phyloP scores from a whole-genome alignment of 2,888 invertebrate genomes.

The Microctonus hyperodae region DNA sequence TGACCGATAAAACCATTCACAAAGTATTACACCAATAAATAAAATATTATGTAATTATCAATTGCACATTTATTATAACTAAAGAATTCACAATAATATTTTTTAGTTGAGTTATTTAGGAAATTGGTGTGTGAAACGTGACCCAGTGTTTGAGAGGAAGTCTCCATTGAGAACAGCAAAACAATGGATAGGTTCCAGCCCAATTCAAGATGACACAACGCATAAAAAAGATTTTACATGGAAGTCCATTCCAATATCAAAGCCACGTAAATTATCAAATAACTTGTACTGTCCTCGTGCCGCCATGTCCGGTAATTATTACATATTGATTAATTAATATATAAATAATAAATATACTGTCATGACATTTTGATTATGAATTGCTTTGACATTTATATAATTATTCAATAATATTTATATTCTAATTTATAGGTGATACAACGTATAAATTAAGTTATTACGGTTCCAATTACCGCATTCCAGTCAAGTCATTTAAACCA shows the following conservation, averaged over 20 bases:
- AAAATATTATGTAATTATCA: not conserved
- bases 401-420: not conserved
- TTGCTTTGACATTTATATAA: not conserved
- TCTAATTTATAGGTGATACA: slow-evolving; percentile 65
- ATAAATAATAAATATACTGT: not conserved
- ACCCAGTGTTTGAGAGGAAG: slow-evolving; percentile 43
- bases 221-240: slow-evolving; percentile 74
- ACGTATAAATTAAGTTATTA: slow-evolving; percentile 72
- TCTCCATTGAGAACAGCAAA: slow-evolving; percentile 44
- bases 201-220: slow-evolving; percentile 78
- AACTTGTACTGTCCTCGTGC: slow-evolving; percentile 49
- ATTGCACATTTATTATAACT: slow-evolving; percentile 1
- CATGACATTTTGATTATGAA: not conserved
- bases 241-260: slow-evolving; percentile 43
- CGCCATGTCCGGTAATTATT: slow-evolving; percentile 50
- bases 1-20: slow-evolving; percentile 67
- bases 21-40: slow-evolving; percentile 56
- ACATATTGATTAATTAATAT: too few species aligned
- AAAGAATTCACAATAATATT: slow-evolving; percentile 9
- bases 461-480: slow-evolving; percentile 65
- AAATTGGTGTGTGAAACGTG: slow-evolving; percentile 51
- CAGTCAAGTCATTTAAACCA: slow-evolving; percentile 64
- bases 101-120: slow-evolving; percentile 56
- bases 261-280: slow-evolving; percentile 39
- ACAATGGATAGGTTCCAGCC: slow-evolving; percentile 64